Evolutionary conservation across 2,888 invertebrate species (phyloP), one percentile per base, ranked within the genome.

Genomic region (Odontomyia ornata): DNA sequence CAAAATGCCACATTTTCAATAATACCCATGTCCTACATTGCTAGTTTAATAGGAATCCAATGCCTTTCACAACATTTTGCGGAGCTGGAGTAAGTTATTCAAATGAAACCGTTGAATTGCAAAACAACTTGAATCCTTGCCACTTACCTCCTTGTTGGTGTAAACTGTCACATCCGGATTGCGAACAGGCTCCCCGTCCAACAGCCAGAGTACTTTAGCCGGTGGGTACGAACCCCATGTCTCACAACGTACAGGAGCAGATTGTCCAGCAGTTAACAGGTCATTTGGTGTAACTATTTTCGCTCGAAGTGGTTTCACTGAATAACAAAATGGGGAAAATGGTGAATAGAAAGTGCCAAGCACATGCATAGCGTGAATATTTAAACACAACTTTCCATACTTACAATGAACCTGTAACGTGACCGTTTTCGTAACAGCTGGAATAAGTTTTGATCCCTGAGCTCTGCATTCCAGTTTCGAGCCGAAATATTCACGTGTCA

Each of bases 201-300:
- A 89, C 80, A 93, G 90, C 95, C 95, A 95, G 82, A 92, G 90
- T 78, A 95, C 91, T 85, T 93, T 93, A 1, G 95, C 95, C 15
- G 94, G 91, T 25, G 95, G 95, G 84, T 92, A 92, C 69, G 95
- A 95, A 46, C 95, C 95, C 85, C 93, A 91, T 56, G 94, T 92
- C 82, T 94, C 94, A 85, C 95, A 95, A 79, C 91, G 91, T 80
- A 93, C 90, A 72, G 91, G 91, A 82, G 93, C 90, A 79, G 93
- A 91, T 83, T 91, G 91, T 7, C 93, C 93, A 7, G 93, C 93
- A 80, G 93, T 91, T 77, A 94, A 89, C 76, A 92, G 88, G 67
- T 93, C 93, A 80, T 91, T 92, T 76, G 91, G 91, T 30, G 93
- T 89, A 65, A 93, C 89, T 79, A 93, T 92, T 85, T 93, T 91